Evolutionary conservation across 2,797 vertebrate genomes (phyloP).

Genomic region (Sebastes variabilis): DNA sequence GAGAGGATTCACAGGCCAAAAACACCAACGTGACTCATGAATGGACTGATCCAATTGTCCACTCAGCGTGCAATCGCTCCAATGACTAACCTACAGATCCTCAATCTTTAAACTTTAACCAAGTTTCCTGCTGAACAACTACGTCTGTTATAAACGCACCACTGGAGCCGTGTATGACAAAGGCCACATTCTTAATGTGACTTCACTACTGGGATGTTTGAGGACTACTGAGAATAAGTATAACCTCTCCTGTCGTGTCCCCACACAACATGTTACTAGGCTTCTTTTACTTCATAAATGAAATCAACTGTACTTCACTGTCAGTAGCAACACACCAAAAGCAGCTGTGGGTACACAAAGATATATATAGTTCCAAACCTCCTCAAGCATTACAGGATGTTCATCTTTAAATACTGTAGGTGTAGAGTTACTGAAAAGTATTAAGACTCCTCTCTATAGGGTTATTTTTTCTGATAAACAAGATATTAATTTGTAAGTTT

Average conservation of each 20-base stretch:
- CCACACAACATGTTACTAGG: background rate
- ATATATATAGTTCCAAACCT: background rate
- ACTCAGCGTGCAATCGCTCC: constrained; percentile 3
- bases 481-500: background rate
- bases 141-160: background rate
- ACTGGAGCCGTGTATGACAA: background rate
- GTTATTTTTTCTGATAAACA: background rate
- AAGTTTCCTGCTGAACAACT: background rate
- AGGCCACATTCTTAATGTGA: constrained; percentile 1
- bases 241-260: background rate
- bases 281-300: background rate
- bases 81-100: background rate
- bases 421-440: background rate
- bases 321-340: background rate
- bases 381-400: background rate
- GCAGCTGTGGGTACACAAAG: background rate
- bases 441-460: background rate
- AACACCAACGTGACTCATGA: constrained; percentile 4
- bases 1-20: background rate
- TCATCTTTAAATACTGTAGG: background rate
- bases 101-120: constrained; percentile 2
- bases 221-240: background rate
- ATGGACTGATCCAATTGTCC: constrained; percentile 9
- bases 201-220: background rate
- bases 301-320: background rate